Conservation (phyloP, 1,140 invertebrate genomes). For the Brachionus angularis region DNA sequence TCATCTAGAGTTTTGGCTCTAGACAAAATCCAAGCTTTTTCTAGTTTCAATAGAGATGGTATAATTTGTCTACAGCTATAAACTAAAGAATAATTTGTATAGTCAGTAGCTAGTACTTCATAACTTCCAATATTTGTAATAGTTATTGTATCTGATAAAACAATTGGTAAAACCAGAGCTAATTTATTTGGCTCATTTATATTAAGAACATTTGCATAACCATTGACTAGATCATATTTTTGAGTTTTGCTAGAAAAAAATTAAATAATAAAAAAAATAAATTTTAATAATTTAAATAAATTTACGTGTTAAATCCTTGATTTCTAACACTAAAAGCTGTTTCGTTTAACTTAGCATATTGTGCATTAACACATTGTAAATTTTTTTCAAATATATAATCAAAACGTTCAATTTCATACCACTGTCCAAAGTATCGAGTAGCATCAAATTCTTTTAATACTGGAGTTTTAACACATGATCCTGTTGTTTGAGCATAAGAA, state of each 20-base stretch:
- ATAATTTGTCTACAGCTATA: slow-evolving; percentile 31
- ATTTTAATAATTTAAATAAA: background rate
- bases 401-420: slow-evolving; percentile 35
- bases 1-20: background rate
- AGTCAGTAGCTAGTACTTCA: slow-evolving; percentile 20
- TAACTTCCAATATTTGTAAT: background rate
- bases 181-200: slow-evolving; percentile 11
- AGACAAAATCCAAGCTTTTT: slow-evolving; percentile 35
- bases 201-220: slow-evolving; percentile 25
- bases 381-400: slow-evolving; percentile 28
- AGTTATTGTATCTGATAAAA: slow-evolving; percentile 4
- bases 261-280: too few species aligned
- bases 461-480: background rate
- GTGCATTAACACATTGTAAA: background rate
- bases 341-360: background rate
- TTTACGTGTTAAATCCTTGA: background rate
- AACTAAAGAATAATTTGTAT: slow-evolving; percentile 3
- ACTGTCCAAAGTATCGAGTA: slow-evolving; percentile 3
- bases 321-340: slow-evolving; percentile 15
- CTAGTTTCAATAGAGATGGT: slow-evolving; percentile 13
- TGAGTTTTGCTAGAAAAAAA: background rate
- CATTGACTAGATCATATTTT: background rate
- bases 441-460: slow-evolving; percentile 7
- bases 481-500: too few species aligned
- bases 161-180: slow-evolving; percentile 1